Base-by-base conservation (phyloP, 1,140 invertebrate species). In the Penaeus indicus region DNA sequence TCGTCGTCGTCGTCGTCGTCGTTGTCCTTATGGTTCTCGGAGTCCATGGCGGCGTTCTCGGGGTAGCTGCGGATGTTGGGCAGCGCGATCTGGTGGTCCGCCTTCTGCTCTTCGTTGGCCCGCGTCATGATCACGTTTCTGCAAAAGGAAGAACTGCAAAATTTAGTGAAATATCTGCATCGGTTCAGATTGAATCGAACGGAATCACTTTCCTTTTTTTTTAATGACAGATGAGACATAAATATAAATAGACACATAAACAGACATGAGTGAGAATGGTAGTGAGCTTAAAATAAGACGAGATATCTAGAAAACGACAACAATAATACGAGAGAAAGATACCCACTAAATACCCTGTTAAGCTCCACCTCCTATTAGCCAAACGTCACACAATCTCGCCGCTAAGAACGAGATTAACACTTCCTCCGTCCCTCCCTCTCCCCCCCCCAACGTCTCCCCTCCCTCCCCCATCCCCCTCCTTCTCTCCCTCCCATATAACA, bases 1-100 rank as follows among this genome's bases (percentile, higher is more conserved):
- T 97, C 96, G 92, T 98, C 97, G 62, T 97, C 97, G 91, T 96
- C 95, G 91, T 96, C 95, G 92, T 95, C 92, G 77, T 95, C 94
- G 85, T 94, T 92, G 84, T 92, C 92, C 79, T 92, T 89, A 32
- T 88, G 87, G 81, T 87, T 88, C 22, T 85, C 84, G 61, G 84
- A 90, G n/a, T 89, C 90, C 89, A 91, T 91, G 32, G 85, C 80
- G 19, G 88, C 86, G 42, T 84, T 90, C 67, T 90, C 88, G 8
- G 88, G 77, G 82, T 84, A 89, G 86, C 54, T 90, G 19, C 86
- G 81, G 85, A 90, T 90, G 89, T 85, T 91, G 61, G 89, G 89
- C 22, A 90, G 86, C 10, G 90, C 91, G 64, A 91, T 91, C 79
- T 91, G 90, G 77, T 91, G 90, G 60, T 91, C 90, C 60, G 90